phyloP scores from a whole-genome alignment of 2,888 invertebrate species.

The Colletes collaris region DNA sequence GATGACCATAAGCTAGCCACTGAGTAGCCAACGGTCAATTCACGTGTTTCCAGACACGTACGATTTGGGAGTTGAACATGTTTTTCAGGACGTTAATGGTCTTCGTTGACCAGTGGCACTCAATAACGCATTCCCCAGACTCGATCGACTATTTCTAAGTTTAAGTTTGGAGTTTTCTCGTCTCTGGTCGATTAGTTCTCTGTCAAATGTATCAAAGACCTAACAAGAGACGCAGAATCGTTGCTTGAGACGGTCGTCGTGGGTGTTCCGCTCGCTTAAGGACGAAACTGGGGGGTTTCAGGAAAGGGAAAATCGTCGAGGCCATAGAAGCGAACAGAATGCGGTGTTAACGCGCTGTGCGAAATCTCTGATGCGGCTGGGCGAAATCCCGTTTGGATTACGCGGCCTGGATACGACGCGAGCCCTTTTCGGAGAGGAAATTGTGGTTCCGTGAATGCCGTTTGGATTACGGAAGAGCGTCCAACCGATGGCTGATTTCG shows the following conservation, averaged over 20 bases:
- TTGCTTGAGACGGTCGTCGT: not conserved
- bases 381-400: slow-evolving; percentile 40
- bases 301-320: slow-evolving; percentile 1
- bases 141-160: too few relatives aligned
- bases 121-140: too few relatives aligned
- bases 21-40: too few relatives aligned
- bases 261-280: slow-evolving; percentile 20
- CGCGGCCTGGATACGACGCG: slow-evolving; percentile 13
- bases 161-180: too few relatives aligned
- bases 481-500: slow-evolving; percentile 55
- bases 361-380: slow-evolving; percentile 29
- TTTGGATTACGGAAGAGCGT: slow-evolving; percentile 62
- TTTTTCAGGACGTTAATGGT: too few relatives aligned
- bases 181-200: too few relatives aligned
- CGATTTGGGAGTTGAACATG: too few relatives aligned
- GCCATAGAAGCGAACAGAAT: slow-evolving; percentile 19
- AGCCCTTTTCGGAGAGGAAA: slow-evolving; percentile 46
- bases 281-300: slow-evolving; percentile 5
- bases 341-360: slow-evolving; percentile 30
- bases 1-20: too few relatives aligned
- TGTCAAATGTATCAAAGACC: too few relatives aligned
- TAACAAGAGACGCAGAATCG: too few relatives aligned
- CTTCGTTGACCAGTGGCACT: too few relatives aligned
- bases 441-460: slow-evolving; percentile 56
- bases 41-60: too few relatives aligned